Base-by-base conservation (phyloP, 2,797 vertebrate species). In the Anguilla anguilla region DNA sequence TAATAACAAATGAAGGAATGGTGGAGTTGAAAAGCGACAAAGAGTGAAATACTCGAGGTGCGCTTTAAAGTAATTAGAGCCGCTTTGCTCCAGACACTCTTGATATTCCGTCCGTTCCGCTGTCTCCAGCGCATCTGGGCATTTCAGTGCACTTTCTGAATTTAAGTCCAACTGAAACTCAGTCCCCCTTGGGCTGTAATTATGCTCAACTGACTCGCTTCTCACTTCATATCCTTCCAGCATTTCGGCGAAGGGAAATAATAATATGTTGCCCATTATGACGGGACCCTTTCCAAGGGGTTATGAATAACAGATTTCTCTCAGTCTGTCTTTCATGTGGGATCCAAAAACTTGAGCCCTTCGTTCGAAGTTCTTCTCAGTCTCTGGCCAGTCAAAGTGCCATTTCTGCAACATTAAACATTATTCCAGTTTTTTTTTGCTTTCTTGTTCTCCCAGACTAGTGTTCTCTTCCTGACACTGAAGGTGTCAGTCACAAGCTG, bases 381-480 rank as follows among this genome's bases (percentile, higher is more conserved):
- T 72, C 89, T 86, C 87, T 86, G 84, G 89, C 84, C 0, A 72
- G 64, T 81, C 88, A 84, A 90, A 15, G 43, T 72, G n/a, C 77
- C 0, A 46, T 89, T 86, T 79, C 83, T 88, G 90, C 86, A 86
- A 39, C 82, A 88, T 89, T 59, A 89, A 89, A 79, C 91, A 91
- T 85, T 92, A 17, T 88, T 11, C 19, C 92, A 3, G 19, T 43
- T 46, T 7, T 87, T 92, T 93, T 86, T 89, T 53, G 51, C 43
- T 53, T 19, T 49, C 28, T 17, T 0, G 92, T 91, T 87, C 86
- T 28, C 83, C 35, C 90, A 97, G 95, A 90, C 85, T 51, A 55
- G 88, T 89, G 81, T 86, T 88, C 72, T 93, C 87, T 88, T 90
- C 89, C 59, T 90, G 89, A 7, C 74, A 79, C 74, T 79, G 39